phyloP scores from a whole-genome alignment of 2,888 invertebrate species.

The Liposcelis brunnea region DNA sequence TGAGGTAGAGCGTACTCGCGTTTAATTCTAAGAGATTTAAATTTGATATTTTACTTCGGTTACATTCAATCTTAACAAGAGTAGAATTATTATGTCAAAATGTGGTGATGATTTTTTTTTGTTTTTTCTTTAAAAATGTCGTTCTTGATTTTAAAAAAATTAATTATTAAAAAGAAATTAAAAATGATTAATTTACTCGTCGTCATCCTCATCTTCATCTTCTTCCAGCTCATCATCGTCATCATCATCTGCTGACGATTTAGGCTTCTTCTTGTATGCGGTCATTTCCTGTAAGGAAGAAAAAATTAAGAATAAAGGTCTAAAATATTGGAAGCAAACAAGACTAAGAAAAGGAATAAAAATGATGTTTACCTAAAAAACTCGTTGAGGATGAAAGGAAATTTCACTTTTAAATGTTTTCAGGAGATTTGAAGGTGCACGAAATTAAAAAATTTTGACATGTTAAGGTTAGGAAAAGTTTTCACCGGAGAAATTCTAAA shows the following conservation, averaged over 20 bases:
- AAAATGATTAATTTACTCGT: constrained; percentile 11
- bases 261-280: constrained; percentile 60
- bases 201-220: constrained; percentile 19
- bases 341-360: background rate
- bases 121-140: constrained; percentile 9
- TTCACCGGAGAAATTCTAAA: too few relatives aligned
- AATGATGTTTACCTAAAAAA: background rate
- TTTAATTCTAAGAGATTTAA: too few relatives aligned
- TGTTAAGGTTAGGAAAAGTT: too few relatives aligned
- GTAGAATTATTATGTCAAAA: constrained; percentile 30
- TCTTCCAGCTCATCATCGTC: constrained; percentile 19
- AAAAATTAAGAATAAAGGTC: constrained; percentile 8
- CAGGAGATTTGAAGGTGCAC: too few relatives aligned
- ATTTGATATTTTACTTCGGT: constrained; percentile 36
- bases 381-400: background rate
- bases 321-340: too few relatives aligned
- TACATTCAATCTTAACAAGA: constrained; percentile 37
- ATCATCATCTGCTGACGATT: constrained; percentile 19
- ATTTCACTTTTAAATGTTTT: too few relatives aligned
- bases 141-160: background rate
- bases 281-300: constrained; percentile 55
- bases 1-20: too few relatives aligned
- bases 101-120: constrained; percentile 31
- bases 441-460: too few relatives aligned
- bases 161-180: constrained; percentile 1